Conservation (phyloP, 2,888 invertebrate species). For the Clitarchus hookeri region DNA sequence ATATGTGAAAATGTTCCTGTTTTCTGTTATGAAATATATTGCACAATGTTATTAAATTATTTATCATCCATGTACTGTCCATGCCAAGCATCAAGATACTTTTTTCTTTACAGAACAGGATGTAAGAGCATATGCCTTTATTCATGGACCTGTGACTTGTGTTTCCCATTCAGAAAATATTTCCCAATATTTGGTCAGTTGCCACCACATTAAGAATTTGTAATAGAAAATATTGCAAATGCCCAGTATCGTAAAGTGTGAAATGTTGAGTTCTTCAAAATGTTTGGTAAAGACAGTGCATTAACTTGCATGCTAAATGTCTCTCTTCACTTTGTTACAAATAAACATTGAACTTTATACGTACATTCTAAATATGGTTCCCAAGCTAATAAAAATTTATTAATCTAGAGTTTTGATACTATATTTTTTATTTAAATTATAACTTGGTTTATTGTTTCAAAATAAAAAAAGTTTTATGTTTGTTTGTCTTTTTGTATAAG, state of each 20-base stretch:
- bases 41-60: slow-evolving; percentile 14
- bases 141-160: background rate
- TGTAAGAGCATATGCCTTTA: background rate
- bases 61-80: background rate
- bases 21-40: background rate
- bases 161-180: background rate
- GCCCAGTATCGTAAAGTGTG: background rate
- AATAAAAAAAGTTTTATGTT: background rate
- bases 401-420: background rate
- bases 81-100: background rate
- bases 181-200: background rate
- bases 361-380: background rate
- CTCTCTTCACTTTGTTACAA: background rate
- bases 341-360: background rate
- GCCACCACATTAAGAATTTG: background rate
- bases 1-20: background rate
- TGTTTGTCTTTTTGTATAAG: background rate
- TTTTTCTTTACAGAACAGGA: background rate
- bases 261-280: background rate
- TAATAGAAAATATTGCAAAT: background rate
- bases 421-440: slow-evolving; percentile 5
- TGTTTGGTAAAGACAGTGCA: background rate
- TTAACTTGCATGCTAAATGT: background rate
- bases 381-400: background rate
- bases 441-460: background rate